Evolutionary conservation across 1,140 invertebrate species (phyloP), one percentile per base, ranked within the genome.

Genomic region (Philotrypesis tridentata): DNA sequence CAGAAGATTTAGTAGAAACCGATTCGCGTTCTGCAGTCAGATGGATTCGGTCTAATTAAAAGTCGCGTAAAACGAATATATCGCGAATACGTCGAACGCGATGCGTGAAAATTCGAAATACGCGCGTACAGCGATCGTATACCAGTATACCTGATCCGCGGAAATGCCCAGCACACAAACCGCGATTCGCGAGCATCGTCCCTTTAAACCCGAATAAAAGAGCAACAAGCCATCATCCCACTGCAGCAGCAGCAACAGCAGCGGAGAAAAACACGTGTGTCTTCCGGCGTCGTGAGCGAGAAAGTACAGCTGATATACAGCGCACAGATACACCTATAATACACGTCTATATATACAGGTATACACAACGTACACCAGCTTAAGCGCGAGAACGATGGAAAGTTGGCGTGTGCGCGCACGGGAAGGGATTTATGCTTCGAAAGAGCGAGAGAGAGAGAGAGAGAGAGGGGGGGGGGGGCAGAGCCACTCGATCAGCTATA

Each of bases 351-450:
- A 12, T 14, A 43, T 14, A 43, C 40, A 12, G 7, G 40, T 2
- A 43, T 43, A 11, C 40, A 43, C n/a, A n/a, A n/a, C 7, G 7
- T 43, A 43, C 12, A 43, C n/a, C 40, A 43, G 48, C 48, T 55
- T n/a, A 55, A 55, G 48, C 48, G 48, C 48, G 17, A 6, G 48
- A n/a, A 55, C 60, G 73, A 37, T 61, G 73, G 73, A 75, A 75
- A 75, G 73, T 75, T 75, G 48, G 73, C 48, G 73, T 21, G 73
- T n/a, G 48, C 72, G 40, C 14, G 40, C 40, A 14, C 40, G 48
- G 48, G 48, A 55, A 55, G 48, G 48, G 48, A 55, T 55, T 55
- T 55, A 55, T 55, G 48, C 48, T 55, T 17, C 14, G 6, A n/a
- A 17, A 21, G 48, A 55, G 48, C 11, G 11, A 8, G 40, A 11